These are phyloP conservation scores for Hydropsyche tenuis DNA, from an alignment of 1,140 invertebrate genomes.

Conservation along the genomic window DNA sequence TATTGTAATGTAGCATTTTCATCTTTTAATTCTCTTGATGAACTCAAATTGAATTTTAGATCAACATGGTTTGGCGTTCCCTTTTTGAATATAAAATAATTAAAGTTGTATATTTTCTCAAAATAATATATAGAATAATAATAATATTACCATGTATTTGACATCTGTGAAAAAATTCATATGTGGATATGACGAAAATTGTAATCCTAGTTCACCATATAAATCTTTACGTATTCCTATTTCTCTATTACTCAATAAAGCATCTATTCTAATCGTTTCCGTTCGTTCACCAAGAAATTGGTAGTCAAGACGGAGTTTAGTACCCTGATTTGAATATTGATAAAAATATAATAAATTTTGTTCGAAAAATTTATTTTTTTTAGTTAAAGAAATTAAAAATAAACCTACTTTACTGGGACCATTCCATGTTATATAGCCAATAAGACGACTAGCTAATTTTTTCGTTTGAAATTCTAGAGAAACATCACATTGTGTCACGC, in stretches of 20 bases:
- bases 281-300: conserved; percentile 71
- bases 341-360: conserved; percentile 6
- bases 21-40: conserved; percentile 51
- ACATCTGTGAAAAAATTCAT: conserved; percentile 74
- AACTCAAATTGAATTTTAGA: conserved; percentile 57
- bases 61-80: conserved; percentile 58
- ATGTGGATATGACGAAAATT: conserved; percentile 76
- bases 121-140: neutral
- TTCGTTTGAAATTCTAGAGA: conserved; percentile 73
- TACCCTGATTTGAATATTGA: conserved; percentile 49
- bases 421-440: conserved; percentile 71
- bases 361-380: conserved; percentile 19
- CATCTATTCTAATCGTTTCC: conserved; percentile 72
- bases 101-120: neutral
- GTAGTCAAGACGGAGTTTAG: conserved; percentile 70
- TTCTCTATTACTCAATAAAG: conserved; percentile 69
- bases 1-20: conserved; percentile 55
- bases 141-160: conserved; percentile 66
- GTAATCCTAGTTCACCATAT: conserved; percentile 69
- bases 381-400: conserved; percentile 13
- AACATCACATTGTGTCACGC: conserved; percentile 73
- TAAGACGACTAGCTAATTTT: conserved; percentile 68
- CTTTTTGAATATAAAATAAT: conserved; percentile 51
- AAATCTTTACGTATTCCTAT: conserved; percentile 65
- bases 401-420: conserved; percentile 55